Conservation (phyloP, 2,888 invertebrate species). For the Rotaria macrura region DNA sequence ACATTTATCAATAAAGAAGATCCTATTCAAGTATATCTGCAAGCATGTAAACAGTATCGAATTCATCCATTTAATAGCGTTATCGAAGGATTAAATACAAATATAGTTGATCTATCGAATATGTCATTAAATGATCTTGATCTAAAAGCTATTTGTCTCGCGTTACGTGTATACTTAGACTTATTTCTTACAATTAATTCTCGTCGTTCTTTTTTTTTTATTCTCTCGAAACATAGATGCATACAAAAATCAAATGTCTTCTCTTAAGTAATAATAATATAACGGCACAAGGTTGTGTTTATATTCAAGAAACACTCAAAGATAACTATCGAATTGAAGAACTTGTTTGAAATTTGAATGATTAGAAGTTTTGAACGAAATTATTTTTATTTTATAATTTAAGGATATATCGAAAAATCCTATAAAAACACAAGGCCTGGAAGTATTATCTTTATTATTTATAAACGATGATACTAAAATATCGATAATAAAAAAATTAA, state of each 20-base stretch:
- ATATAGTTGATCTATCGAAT: background rate
- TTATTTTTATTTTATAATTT: background rate
- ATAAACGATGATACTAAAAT: background rate
- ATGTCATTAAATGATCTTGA: constrained; percentile 19
- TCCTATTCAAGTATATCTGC: constrained; percentile 13
- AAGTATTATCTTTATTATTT: background rate
- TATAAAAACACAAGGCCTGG: background rate
- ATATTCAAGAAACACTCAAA: background rate
- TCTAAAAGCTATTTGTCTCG: constrained; percentile 16
- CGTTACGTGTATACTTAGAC: background rate
- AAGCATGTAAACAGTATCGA: background rate
- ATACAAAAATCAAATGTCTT: background rate
- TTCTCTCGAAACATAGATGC: background rate
- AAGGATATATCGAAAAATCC: constrained; percentile 14
- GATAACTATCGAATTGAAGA: background rate
- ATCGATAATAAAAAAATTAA: background rate
- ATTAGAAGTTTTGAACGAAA: background rate
- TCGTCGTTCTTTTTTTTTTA: too few relatives aligned
- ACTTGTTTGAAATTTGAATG: background rate
- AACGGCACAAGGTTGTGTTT: background rate
- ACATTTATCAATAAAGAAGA: background rate
- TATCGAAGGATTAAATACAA: background rate
- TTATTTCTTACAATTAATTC: background rate
- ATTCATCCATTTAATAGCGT: background rate
- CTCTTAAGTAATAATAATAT: background rate